Evolutionary conservation across 2,888 invertebrate species (phyloP).

Genomic region (Eilema caniola): DNA sequence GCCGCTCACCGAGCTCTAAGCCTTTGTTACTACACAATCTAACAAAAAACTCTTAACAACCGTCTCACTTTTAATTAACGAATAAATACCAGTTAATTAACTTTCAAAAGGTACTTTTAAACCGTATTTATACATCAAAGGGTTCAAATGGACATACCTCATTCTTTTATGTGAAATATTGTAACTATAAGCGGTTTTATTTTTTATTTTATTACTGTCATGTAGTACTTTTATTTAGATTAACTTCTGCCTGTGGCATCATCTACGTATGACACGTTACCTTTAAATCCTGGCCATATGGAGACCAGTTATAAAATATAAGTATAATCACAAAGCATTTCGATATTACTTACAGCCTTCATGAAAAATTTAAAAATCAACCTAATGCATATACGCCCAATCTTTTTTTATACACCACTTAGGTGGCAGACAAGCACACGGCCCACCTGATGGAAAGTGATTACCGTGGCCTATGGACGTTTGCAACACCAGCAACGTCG

Average conservation of each 20-base stretch:
- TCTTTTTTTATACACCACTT: too few relatives aligned
- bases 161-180: conserved; percentile 1
- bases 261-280: not conserved
- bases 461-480: too few relatives aligned
- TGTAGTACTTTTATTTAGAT: not conserved
- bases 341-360: too few relatives aligned
- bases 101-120: conserved; percentile 39
- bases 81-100: conserved; percentile 52
- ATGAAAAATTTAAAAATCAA: too few relatives aligned
- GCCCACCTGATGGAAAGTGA: too few relatives aligned
- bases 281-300: not conserved
- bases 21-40: conserved; percentile 46
- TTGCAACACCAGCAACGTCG: too few relatives aligned
- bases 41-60: conserved; percentile 51
- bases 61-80: conserved; percentile 54
- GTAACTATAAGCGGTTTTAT: not conserved
- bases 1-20: conserved; percentile 40
- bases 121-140: conserved; percentile 30
- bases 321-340: not conserved
- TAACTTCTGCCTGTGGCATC: not conserved
- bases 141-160: conserved; percentile 11
- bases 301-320: not conserved
- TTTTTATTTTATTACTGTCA: not conserved
- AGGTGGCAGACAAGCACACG: too few relatives aligned
- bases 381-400: too few relatives aligned